Evolutionary conservation across 2,797 vertebrate species (phyloP).

Genomic region (Nasua narica): DNA sequence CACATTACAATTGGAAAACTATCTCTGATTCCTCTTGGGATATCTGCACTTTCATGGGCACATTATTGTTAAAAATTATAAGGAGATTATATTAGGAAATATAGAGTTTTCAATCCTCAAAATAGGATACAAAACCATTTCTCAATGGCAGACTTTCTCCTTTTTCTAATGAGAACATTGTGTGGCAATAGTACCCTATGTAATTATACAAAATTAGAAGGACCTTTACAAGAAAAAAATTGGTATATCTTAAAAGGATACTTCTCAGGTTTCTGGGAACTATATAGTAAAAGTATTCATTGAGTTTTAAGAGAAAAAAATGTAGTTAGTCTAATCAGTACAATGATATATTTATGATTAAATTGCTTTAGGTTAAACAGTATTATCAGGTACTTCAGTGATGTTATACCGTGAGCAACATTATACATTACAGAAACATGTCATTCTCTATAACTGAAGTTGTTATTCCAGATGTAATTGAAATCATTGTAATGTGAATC

Average conservation of each 20-base stretch:
- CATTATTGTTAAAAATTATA: conserved; percentile 5
- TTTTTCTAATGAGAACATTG: not conserved
- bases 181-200: not conserved
- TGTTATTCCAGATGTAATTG: not conserved
- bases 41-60: not conserved
- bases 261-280: not conserved
- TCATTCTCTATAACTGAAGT: not conserved
- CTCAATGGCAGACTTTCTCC: not conserved
- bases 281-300: not conserved
- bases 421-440: not conserved
- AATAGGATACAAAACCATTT: not conserved
- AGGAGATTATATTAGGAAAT: not conserved
- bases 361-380: not conserved
- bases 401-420: not conserved
- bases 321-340: not conserved
- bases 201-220: not conserved
- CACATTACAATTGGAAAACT: not conserved
- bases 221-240: not conserved
- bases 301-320: not conserved
- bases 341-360: not conserved
- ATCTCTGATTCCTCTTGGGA: not conserved
- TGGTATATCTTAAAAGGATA: not conserved
- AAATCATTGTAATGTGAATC: too few species aligned
- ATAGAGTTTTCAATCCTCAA: not conserved
- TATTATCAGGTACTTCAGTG: not conserved